Evolutionary conservation across 2,888 invertebrate species (phyloP).

Genomic region (Megaustenia siamemsis): DNA sequence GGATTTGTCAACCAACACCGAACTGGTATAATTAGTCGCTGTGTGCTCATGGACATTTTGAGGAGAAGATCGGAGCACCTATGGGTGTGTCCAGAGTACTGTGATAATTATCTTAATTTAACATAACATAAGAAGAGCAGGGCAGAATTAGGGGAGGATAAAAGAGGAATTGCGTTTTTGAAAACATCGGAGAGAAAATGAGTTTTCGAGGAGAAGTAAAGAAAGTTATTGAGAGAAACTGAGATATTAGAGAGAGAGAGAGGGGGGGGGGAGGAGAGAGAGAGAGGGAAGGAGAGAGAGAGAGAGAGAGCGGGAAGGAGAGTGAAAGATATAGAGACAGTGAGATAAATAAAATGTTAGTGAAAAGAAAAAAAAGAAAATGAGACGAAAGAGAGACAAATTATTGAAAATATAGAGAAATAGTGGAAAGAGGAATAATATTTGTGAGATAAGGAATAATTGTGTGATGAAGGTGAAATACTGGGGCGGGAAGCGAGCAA

Average conservation of each 20-base stretch:
- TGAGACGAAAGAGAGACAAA: background rate
- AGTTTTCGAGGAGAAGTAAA: slow-evolving; percentile 31
- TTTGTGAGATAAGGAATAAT: background rate
- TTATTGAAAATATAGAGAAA: background rate
- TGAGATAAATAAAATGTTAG: background rate
- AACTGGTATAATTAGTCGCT: no score
- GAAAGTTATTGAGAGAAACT: background rate
- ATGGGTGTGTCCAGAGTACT: no score
- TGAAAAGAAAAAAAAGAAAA: background rate
- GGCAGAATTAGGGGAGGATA: no score
- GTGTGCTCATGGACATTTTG: no score
- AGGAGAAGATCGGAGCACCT: no score
- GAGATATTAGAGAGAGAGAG: background rate
- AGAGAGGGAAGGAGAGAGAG: background rate
- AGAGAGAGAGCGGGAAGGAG: slow-evolving; percentile 5
- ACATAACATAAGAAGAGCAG: no score
- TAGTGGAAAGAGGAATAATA: no score
- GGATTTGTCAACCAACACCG: no score
- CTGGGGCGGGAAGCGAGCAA: background rate
- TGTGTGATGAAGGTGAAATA: background rate
- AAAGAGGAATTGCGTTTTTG: no score
- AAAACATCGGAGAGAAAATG: no score
- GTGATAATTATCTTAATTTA: no score
- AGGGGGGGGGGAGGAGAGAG: slow-evolving; percentile 4
- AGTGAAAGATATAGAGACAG: background rate